Percentiles rank a stretch among this genome's conserved stretches.
Evolutionary conservation across 2,797 vertebrate genomes (phyloP).

Genomic region (Acrossocheilus fasciatus): DNA sequence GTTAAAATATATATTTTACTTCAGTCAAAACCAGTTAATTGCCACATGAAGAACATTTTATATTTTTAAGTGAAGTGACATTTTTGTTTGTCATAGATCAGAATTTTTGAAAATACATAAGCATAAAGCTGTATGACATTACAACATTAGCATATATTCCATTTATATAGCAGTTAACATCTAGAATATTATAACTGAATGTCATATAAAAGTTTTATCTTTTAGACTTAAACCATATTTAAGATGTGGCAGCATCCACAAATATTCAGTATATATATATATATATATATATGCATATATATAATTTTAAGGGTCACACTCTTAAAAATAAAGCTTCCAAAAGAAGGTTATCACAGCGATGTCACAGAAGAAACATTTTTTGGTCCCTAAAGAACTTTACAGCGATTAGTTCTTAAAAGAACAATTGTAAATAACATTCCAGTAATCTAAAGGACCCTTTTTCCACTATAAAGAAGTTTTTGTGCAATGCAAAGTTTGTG

Average conservation of each 20-base stretch:
- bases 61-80: background rate
- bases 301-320: background rate
- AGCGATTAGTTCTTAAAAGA: background rate
- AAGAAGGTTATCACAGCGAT: too few relatives aligned
- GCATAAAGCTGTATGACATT: background rate
- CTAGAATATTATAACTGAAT: background rate
- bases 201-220: background rate
- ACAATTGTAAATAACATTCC: too few relatives aligned
- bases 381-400: background rate
- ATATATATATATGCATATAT: too few relatives aligned
- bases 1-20: background rate
- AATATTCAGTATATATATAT: too few relatives aligned
- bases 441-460: background rate
- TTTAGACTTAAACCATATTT: background rate
- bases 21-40: background rate
- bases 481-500: background rate
- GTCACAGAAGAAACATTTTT: background rate
- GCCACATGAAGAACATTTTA: background rate
- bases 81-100: background rate
- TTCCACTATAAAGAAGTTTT: background rate
- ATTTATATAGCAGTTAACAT: background rate
- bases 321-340: background rate
- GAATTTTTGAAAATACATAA: background rate
- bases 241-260: background rate
- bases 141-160: background rate